A percentile compares a stretch with the other conserved stretches of the same genome.
Evolutionary conservation across 2,113 vertebrate species (phyloP).

Genomic region (Etheostoma cragini): DNA sequence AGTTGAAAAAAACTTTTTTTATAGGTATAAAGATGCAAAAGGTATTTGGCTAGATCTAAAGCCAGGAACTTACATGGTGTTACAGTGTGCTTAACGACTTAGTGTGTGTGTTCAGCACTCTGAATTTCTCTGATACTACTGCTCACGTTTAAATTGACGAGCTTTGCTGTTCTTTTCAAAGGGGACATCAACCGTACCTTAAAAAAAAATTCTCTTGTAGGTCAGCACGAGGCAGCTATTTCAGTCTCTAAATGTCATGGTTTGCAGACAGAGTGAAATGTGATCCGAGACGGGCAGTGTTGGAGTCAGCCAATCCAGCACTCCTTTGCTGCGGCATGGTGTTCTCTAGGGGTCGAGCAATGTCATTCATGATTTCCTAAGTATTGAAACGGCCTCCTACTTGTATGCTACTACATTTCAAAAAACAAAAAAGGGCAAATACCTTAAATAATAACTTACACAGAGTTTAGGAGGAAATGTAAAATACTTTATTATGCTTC

Average conservation of each 20-base stretch:
- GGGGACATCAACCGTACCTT: slow-evolving; percentile 28
- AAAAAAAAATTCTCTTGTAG: slow-evolving; percentile 53
- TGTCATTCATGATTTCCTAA: slow-evolving; percentile 44
- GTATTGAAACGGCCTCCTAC: neutral
- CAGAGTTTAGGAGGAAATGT: slow-evolving; percentile 57
- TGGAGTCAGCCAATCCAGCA: slow-evolving; percentile 61
- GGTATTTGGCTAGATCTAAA: neutral
- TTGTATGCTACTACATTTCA: neutral
- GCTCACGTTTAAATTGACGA: neutral
- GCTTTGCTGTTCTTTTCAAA: slow-evolving; percentile 1
- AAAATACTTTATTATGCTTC: slow-evolving; percentile 76
- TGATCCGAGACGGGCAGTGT: slow-evolving; percentile 50
- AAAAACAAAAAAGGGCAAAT: neutral
- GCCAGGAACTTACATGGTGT: neutral
- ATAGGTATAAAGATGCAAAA: neutral
- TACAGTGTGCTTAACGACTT: neutral
- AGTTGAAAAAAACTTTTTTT: neutral
- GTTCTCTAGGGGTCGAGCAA: slow-evolving; percentile 49
- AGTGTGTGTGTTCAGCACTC: neutral
- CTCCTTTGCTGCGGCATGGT: slow-evolving; percentile 35
- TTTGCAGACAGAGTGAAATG: slow-evolving; percentile 69
- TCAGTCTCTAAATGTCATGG: slow-evolving; percentile 60
- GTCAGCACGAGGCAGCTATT: slow-evolving; percentile 68
- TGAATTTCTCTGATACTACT: neutral
- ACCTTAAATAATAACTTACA: slow-evolving; percentile 10